Conservation (phyloP, 2,113 vertebrate genomes). For the Eudyptes chrysolophus region DNA sequence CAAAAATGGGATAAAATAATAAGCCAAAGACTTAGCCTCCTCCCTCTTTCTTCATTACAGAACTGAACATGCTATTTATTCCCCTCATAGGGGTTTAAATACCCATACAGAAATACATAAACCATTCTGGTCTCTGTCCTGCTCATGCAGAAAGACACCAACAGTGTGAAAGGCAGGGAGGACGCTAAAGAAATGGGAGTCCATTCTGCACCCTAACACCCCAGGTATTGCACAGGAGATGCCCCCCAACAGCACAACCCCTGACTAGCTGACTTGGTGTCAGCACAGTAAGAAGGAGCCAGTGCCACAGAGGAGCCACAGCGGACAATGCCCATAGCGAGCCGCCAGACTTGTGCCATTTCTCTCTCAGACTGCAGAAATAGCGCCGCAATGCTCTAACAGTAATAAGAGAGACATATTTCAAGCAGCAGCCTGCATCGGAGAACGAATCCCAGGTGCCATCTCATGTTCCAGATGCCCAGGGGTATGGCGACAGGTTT, state of each 20-base stretch:
- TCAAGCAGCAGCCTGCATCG: neutral
- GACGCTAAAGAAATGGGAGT: neutral
- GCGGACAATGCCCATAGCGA: accelerated
- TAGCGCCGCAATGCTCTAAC: accelerated
- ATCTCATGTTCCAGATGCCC: neutral
- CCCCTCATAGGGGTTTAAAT: neutral
- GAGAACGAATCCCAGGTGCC: neutral
- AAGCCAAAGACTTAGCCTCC: neutral
- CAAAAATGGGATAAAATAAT: neutral
- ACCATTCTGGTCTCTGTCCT: neutral
- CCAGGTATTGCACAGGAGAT: neutral
- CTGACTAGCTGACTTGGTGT: neutral
- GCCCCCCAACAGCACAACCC: neutral
- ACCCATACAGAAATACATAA: neutral
- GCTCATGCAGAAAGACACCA: neutral
- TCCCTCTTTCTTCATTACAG: neutral
- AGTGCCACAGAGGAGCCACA: neutral
- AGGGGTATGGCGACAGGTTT: neutral
- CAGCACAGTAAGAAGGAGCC: neutral
- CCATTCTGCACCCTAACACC: neutral
- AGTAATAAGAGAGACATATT: neutral
- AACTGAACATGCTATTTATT: neutral
- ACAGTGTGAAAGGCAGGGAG: neutral
- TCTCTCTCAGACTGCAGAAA: neutral
- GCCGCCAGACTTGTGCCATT: neutral